Base-by-base conservation (phyloP, 1,140 invertebrate species). In the Stegodyphus mimosarum region DNA sequence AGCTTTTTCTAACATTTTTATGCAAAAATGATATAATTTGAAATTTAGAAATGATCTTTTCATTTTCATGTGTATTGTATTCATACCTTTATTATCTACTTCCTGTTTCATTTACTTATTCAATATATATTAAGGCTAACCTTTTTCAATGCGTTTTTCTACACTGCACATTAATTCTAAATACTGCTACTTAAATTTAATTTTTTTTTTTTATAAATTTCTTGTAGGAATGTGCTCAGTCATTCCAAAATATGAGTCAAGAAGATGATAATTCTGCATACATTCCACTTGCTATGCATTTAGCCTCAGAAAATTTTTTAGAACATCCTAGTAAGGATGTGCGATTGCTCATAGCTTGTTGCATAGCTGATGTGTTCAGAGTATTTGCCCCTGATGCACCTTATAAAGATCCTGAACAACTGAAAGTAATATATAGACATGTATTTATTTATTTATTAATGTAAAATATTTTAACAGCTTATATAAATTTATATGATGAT, bases 351-450 rank as follows among this genome's bases (percentile, higher is more conserved):
- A 96, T 98, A 87, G 97, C 97, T 0, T 99, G 98, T 90, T 99
- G 97, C 89, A 97, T 99, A 88, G 98, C 98, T 50, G 98, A 99
- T 91, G 96, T 99, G 48, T 93, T 99, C 63, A 91, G 98, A 86
- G 96, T 99, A n/a, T 99, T 98, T 92, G 97, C 97, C 9, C 97
- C 98, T n/a, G 97, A 99, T 90, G 97, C 97, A 83, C 98, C 98
- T 0, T 99, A 98, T 90, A 98, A 97, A 91, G 97, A 99, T 90
- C 94, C 95, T 55, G 95, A 97, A 79, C 96, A 98, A 91, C 94
- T 99, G 72, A 96, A 95, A 91, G 93, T 93, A 89, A 87, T 17
- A 60, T 10, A 5, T 3, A 33, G 33, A 33, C 33, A 33, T 33
- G 3, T 33, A 33, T 33, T 33, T 33, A 33, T 33, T 33, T 33